Base-by-base conservation (phyloP, 2,888 invertebrate species). In the Chelonus formosanus region DNA sequence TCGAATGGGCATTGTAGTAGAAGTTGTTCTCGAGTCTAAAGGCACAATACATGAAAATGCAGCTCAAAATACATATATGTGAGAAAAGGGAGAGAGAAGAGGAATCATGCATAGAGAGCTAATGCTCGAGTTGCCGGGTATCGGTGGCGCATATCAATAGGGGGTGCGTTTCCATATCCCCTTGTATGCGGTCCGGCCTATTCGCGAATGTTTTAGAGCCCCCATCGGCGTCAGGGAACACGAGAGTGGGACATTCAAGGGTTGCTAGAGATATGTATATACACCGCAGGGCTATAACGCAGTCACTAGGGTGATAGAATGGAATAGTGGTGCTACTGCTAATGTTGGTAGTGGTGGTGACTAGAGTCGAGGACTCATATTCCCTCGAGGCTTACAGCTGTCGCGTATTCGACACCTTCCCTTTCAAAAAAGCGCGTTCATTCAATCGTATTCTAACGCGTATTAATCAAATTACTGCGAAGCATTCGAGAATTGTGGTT, bases 381-480 rank as follows among this genome's bases (percentile, higher is more conserved):
- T 70, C 73, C 81, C 79, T 68, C 65, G 78, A 76, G 82, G 80
- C 75, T 80, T 80, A 80, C 82, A 83, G 82, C 82, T 82, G 82
- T 83, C 82, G 81, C 80, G 75, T 76, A 80, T 76, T 81, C 81
- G 75, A 81, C 82, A 80, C 80, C 80, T 79, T 77, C 76, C 75
- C 70, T 71, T 68, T 66, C 67, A 63, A 60, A 60, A 56, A 67
- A 65, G 52, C 67, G 59, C 70, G 65, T 66, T 70, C 71, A 70
- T 70, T 67, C 59, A 69, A 71, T 71, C 65, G 67, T 64, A 48
- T 62, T 60, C 66, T 69, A 68, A 71, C 63, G 62, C 65, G 71
- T 63, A 70, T 69, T 69, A 71, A 70, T 67, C 68, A 67, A 67
- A 70, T 69, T 58, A 67, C 62, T 65, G 65, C 43, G 56, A 56